Base-by-base conservation (phyloP, 2,888 invertebrate species). In the Malthinus seriepunctatus region DNA sequence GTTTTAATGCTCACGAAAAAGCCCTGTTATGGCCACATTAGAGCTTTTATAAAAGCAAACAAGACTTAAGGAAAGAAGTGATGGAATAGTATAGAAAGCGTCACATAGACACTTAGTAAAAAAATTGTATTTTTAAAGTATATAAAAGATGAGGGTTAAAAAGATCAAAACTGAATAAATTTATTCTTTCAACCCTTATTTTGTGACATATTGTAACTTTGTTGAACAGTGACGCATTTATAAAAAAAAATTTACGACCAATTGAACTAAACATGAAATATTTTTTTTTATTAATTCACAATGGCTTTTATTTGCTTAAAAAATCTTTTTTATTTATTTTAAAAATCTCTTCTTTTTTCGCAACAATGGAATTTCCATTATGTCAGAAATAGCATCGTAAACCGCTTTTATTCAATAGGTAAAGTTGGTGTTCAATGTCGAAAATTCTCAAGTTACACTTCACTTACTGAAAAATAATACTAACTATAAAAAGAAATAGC, bases 391-490 rank as follows among this genome's bases (percentile, higher is more conserved):
- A 23, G 23, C 39, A 42, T 23, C 23, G 39, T 42, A 42, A 42
- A 42, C 39, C 39, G 39, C 14, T 42, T 42, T 42, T 15, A 23
- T 42, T 42, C 39, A 42, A 42, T 42, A 42, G 39, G 39, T 42
- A 42, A 42, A 42, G 39, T 42, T 42, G 11, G 39, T 15, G 39
- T 42, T 15, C 39, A 42, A n/a, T 42, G 39, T 42, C 39, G 39
- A 42, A 42, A 42, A 42, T 42, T 42, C 39, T 42, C 39, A 15
- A 42, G 39, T 42, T 42, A 42, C 39, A 42, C 23, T 42, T 42
- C 23, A 42, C 39, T 42, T 42, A 42, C 39, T 42, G 39, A 42
- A 42, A 42, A 42, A 42, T 15, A 42, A 42, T 42, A 42, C 39
- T 42, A 42, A 42, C 39, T 42, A 42, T 42, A 42, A 42, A 42